Evolutionary conservation across 1,140 invertebrate genomes (phyloP), one percentile per base, ranked within the genome.

Genomic region (Copidosoma floridanum): DNA sequence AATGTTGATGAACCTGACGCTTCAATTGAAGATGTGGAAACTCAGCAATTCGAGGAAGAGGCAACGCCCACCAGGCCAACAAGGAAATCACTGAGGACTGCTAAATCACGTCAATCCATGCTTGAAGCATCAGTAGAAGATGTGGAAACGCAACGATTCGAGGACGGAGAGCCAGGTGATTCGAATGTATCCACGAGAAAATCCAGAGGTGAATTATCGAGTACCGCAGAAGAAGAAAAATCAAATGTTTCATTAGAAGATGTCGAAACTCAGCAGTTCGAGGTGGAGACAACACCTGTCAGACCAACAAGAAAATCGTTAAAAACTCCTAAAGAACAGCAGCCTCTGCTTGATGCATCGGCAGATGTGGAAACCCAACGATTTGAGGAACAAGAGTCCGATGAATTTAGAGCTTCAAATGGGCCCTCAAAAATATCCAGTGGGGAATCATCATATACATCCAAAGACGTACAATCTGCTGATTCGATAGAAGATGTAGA

Each of bases 21-120:
- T 38, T 14, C 21, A 23, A 16, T 56, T 16, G 26, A 58, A 47
- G 35, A 53, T 53, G 1, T 56, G n/a, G 55, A 57, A 46, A 58
- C 47, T 32, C 46, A 62, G 16, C 38, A 58, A 41, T 58, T 51
- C 16, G 10, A 6, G 7, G 12, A 32, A 0, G 29, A 32, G 6
- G 12, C 6, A 32, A 12, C 6, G 12, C 29, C 29, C 6, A n/a
- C n/a, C n/a, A 32, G 12, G 12, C 12, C 29, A 6, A 8, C 12
- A 6, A 32, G 12, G 6, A 12, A 12, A 32, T 32, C 29, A 12
- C 12, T 32, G 29, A 32, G 12, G 12, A 32, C 6, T 32, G 29
- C 12, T 32, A 32, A 12, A 8, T 8, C 29, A 8, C 6, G 29
- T 6, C 6, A 12, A 8, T 12, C 29, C 29, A 32, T 32, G 29